A percentile compares a stretch with the other conserved stretches of the same genome.
phyloP scores from a whole-genome alignment of 2,888 invertebrate genomes.

The Lasioglossum malachurum region DNA sequence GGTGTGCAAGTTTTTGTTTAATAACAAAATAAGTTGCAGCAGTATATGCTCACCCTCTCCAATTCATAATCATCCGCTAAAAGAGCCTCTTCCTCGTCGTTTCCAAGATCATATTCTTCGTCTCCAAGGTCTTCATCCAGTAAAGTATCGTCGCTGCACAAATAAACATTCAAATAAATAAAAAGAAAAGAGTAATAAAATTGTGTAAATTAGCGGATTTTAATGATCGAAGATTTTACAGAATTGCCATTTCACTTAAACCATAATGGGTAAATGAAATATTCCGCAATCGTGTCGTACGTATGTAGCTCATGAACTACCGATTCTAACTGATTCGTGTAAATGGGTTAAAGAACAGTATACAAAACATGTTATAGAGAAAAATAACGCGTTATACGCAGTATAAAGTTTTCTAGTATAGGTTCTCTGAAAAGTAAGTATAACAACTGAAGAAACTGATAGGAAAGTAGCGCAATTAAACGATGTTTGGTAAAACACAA shows the following conservation, averaged over 20 bases:
- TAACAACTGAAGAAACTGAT: neutral
- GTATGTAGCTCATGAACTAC: neutral
- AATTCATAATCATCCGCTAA: conserved; percentile 84
- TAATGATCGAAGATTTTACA: neutral
- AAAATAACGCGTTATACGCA: neutral
- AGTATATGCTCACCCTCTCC: conserved; percentile 82
- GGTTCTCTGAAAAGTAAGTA: neutral
- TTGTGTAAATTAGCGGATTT: neutral
- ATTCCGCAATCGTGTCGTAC: neutral
- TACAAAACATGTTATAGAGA: neutral
- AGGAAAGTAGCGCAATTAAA: neutral
- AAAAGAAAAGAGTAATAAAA: neutral
- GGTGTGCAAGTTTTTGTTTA: conserved; percentile 49
- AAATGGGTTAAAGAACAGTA: conserved; percentile 12
- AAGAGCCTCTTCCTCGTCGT: conserved; percentile 85
- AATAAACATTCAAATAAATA: conserved; percentile 5
- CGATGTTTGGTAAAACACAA: conserved; percentile 44
- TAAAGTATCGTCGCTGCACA: conserved; percentile 83
- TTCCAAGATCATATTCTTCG: conserved; percentile 84
- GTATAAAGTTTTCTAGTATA: neutral
- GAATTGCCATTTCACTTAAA: neutral
- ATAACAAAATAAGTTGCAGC: conserved; percentile 63
- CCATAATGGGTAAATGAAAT: neutral
- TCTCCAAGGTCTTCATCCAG: conserved; percentile 85
- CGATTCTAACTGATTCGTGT: neutral